These are phyloP conservation scores for Diabrotica undecimpunctata DNA, from an alignment of 1,140 invertebrate species.

Conservation along the genomic window DNA sequence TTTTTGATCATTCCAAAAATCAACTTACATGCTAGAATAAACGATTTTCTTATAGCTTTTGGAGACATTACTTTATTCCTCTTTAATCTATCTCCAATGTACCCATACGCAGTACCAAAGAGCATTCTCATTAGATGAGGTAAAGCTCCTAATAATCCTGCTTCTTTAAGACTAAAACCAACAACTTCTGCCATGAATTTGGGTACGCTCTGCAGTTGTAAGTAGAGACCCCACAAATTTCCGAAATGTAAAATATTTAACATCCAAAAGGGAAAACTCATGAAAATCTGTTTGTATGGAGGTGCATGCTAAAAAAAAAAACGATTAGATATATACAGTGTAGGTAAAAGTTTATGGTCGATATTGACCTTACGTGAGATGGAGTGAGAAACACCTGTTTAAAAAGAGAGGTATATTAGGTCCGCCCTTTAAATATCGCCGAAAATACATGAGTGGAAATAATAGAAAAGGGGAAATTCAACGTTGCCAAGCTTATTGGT, in stretches of 20 bases:
- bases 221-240: constrained; percentile 75
- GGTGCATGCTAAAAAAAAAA: constrained; percentile 45
- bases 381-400: no score
- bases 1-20: no score
- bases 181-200: constrained; percentile 84
- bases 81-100: constrained; percentile 61
- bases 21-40: constrained; percentile 67
- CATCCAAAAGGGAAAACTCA: constrained; percentile 66
- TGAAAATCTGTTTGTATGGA: constrained; percentile 57
- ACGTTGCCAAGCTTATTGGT: no score
- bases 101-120: constrained; percentile 63
- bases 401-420: no score
- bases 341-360: no score
- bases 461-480: no score
- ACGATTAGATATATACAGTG: background rate
- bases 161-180: constrained; percentile 73
- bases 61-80: constrained; percentile 56
- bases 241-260: constrained; percentile 67
- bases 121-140: constrained; percentile 65
- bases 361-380: no score
- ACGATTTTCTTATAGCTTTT: constrained; percentile 64
- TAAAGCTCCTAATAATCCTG: constrained; percentile 65
- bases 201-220: constrained; percentile 82
- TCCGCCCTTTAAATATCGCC: no score
- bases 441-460: no score